phyloP scores from a whole-genome alignment of 1,140 invertebrate species.

The Musca domestica region DNA sequence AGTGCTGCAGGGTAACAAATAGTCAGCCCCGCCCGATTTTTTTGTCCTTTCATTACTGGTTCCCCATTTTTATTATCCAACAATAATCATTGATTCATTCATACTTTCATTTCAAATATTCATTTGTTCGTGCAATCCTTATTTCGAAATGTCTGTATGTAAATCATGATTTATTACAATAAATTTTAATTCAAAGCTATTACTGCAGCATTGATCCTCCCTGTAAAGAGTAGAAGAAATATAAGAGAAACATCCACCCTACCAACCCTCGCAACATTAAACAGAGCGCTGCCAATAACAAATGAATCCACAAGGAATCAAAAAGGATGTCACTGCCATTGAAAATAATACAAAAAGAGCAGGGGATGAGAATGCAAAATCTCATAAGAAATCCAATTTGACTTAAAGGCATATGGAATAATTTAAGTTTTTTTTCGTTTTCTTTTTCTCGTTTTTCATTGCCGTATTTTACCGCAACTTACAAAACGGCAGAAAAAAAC shows the following conservation, averaged over 20 bases:
- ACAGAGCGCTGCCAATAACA: too few relatives aligned
- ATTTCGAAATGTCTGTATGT: background rate
- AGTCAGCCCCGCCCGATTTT: too few relatives aligned
- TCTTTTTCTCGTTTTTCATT: background rate
- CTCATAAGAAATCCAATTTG: slow-evolving; percentile 17
- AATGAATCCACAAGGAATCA: too few relatives aligned
- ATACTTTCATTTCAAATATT: slow-evolving; percentile 11
- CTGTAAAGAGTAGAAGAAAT: background rate
- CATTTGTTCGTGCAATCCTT: background rate
- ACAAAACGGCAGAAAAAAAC: background rate
- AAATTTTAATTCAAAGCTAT: slow-evolving; percentile 20
- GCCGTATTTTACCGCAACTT: background rate
- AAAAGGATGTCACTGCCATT: too few relatives aligned
- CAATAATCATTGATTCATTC: slow-evolving; percentile 2
- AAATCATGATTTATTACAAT: slow-evolving; percentile 23
- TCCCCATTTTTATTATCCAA: too few relatives aligned
- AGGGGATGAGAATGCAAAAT: background rate
- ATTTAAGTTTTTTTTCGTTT: slow-evolving; percentile 12
- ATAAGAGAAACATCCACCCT: background rate
- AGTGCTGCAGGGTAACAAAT: too few relatives aligned
- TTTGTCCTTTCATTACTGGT: too few relatives aligned
- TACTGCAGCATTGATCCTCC: slow-evolving; percentile 13
- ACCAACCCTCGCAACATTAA: too few relatives aligned
- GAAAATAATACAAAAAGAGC: background rate
- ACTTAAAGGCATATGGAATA: slow-evolving; percentile 22